Conservation (phyloP, 2,888 invertebrate genomes). For the Eupithecia exiguata region DNA sequence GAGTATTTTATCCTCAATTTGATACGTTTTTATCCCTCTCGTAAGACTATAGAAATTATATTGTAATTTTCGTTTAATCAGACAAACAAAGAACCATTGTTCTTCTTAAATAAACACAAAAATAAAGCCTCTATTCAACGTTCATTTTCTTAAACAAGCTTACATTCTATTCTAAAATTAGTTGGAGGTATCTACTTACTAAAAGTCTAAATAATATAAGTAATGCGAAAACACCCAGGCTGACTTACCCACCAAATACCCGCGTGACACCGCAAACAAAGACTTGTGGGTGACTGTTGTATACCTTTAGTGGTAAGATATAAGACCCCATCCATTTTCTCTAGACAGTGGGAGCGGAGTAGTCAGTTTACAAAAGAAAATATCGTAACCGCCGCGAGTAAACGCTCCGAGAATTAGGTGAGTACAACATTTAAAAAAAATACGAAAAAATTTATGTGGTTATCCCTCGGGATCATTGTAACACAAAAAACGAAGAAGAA, state of each 20-base stretch:
- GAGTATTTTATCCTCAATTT: too few species aligned
- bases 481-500: too few species aligned
- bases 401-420: too few species aligned
- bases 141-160: neutral
- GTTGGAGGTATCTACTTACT: neutral
- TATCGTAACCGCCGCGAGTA: too few species aligned
- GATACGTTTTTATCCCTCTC: neutral
- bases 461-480: too few species aligned
- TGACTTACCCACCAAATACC: neutral
- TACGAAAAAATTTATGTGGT: too few species aligned
- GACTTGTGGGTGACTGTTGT: neutral
- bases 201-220: neutral
- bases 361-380: too few species aligned
- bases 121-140: too few species aligned
- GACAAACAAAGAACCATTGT: neutral
- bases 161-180: neutral
- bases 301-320: too few species aligned
- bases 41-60: neutral
- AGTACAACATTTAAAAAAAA: too few species aligned
- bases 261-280: neutral
- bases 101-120: neutral
- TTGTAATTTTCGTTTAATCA: neutral
- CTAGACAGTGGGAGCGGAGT: too few species aligned
- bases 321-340: too few species aligned
- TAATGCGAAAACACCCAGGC: neutral